Percentiles rank a stretch among this genome's conserved stretches.
These are phyloP conservation scores for Girardia tigrina DNA, from an alignment of 2,888 invertebrate species.

Conservation along the genomic window DNA sequence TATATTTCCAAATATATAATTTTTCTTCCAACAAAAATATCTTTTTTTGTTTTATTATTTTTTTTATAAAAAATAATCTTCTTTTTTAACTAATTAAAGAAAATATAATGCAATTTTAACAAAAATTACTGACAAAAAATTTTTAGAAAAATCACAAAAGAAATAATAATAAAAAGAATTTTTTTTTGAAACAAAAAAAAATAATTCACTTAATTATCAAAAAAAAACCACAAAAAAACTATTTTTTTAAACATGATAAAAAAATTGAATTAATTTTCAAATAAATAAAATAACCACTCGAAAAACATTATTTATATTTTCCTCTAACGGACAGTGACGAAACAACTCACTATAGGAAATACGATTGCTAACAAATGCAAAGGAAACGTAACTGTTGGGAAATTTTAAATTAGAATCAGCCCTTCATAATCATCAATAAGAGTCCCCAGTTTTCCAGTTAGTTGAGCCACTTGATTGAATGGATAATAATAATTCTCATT, in stretches of 20 bases:
- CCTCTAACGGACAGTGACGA: not conserved
- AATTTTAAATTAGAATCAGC: conserved; percentile 19
- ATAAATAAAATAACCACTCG: not conserved
- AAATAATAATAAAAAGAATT: not conserved
- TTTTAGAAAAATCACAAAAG: not conserved
- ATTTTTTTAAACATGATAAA: not conserved
- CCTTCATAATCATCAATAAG: conserved; percentile 16
- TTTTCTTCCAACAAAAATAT: not conserved
- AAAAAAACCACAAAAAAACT: no score
- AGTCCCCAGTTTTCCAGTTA: not conserved
- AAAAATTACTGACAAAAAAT: not conserved
- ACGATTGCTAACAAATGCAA: not conserved
- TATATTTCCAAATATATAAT: not conserved
- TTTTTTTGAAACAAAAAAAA: not conserved
- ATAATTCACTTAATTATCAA: no score
- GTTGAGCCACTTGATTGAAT: conserved; percentile 14
- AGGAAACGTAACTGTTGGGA: conserved; percentile 13
- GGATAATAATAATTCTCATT: not conserved
- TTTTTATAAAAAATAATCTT: not conserved
- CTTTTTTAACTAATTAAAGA: not conserved
- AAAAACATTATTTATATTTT: conserved; percentile 8
- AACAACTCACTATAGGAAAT: not conserved
- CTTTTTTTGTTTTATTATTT: not conserved
- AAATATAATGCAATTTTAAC: not conserved
- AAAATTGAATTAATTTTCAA: not conserved